Percentiles rank a stretch among this genome's conserved stretches.
Evolutionary conservation across 2,113 vertebrate species (phyloP).

Genomic region (Furnarius figulus): DNA sequence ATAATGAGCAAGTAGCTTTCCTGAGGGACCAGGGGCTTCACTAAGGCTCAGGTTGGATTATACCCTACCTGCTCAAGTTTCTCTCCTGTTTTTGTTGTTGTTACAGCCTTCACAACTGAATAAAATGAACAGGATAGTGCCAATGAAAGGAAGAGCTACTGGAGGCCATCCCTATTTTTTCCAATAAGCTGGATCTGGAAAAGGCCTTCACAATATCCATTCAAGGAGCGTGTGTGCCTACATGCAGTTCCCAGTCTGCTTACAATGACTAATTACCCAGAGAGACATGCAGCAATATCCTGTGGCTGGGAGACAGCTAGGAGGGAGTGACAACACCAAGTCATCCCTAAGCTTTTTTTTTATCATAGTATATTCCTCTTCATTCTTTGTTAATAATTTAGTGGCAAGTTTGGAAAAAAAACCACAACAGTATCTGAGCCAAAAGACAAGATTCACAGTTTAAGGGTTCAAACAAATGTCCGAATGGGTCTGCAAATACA

Average conservation of each 20-base stretch:
- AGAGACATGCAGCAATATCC: background rate
- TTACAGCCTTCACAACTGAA: background rate
- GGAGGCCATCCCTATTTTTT: background rate
- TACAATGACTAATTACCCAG: background rate
- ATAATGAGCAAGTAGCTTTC: background rate
- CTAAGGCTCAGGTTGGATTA: background rate
- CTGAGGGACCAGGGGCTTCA: background rate
- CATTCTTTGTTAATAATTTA: background rate
- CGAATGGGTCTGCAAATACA: background rate
- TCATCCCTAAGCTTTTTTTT: background rate
- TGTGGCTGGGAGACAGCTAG: background rate
- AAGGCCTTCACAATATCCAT: background rate
- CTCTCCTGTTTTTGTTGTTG: accelerated
- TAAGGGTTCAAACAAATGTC: background rate
- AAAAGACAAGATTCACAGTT: background rate
- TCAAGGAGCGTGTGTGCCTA: background rate
- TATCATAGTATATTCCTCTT: background rate
- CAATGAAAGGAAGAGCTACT: background rate
- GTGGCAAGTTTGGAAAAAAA: background rate
- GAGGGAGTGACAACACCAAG: background rate
- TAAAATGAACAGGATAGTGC: background rate
- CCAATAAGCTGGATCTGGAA: background rate
- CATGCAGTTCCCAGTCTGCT: background rate
- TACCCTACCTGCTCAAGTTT: background rate
- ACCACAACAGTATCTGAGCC: background rate